Evolutionary conservation across 2,888 invertebrate genomes (phyloP), one percentile per base, ranked within the genome.

Genomic region (Spodoptera picta): DNA sequence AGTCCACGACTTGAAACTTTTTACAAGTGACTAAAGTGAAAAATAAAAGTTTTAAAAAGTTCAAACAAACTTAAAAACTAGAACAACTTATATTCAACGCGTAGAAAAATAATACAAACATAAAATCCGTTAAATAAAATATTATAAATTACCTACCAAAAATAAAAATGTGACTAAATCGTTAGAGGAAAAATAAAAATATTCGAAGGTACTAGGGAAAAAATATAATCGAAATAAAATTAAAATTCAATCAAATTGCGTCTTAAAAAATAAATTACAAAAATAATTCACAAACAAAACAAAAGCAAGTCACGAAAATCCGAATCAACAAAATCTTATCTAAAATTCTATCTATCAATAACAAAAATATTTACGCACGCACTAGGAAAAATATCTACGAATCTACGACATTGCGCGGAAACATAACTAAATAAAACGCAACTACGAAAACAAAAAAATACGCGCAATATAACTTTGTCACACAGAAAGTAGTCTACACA

Each of bases 1-100:
- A 96, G 96, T 95, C 73, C n/a, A 74, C 24, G 36, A 23, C 24
- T 67, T 58, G 27, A 9, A 46, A 67, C 19, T 66, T 68, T 65
- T 55, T 70, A 55, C 19, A 69, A 69, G 65, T 65, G 57, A 12
- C 11, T 48, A 64, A 72, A 69, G 63, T 70, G 63, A 69, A 64
- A 59, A 58, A 12, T 58, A 60, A 63, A 55, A 55, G 42, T 41
- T 58, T 60, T 5, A 12, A 46, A 36, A 68, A 59, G 12, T 45
- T 6, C 36, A 54, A 48, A 41, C 41, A n/a, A 56, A 47, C 51
- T 50, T 19, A 3, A 10, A 60, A 53, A 52, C 5, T 14, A 11
- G 27, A 27, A 5, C 27, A 12, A 47, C 31, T 45, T 36, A 41
- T 43, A 23, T 14, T 31, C 27, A 1, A 12, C 1, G 12, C 11